A percentile compares a stretch with the other conserved stretches of the same genome.
These are phyloP conservation scores for Turnix velox DNA, from an alignment of 2,113 vertebrate genomes.

Conservation along the genomic window DNA sequence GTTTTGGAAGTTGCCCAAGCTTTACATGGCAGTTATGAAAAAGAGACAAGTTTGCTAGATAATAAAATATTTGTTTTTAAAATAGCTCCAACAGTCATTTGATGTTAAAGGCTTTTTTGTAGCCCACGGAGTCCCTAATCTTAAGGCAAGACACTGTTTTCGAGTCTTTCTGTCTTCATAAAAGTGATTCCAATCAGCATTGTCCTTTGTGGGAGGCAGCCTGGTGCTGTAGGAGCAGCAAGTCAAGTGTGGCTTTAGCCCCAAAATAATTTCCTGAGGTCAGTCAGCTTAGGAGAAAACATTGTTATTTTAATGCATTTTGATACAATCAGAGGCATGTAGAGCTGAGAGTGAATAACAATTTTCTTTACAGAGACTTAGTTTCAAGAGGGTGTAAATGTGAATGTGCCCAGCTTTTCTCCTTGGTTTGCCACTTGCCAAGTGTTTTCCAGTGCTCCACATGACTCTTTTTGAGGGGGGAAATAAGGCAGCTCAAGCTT, in stretches of 20 bases:
- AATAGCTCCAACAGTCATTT: neutral
- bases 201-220: neutral
- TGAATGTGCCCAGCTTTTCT: neutral
- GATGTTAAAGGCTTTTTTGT: neutral
- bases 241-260: neutral
- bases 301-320: constrained; percentile 43
- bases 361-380: constrained; percentile 44
- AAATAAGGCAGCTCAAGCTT: neutral
- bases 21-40: neutral
- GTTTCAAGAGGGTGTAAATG: neutral
- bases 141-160: neutral
- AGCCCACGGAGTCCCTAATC: neutral
- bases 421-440: neutral
- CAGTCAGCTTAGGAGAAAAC: neutral
- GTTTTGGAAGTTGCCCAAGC: neutral
- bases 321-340: constrained; percentile 1
- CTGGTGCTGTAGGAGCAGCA: neutral
- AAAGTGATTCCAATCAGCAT: neutral
- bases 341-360: constrained; percentile 4
- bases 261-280: neutral
- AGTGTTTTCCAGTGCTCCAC: neutral
- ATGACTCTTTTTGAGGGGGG: neutral
- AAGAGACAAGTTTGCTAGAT: neutral
- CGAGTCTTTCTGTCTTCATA: neutral
- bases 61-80: neutral